A percentile compares a stretch with the other conserved stretches of the same genome.
These are phyloP conservation scores for Meandrusa payeni DNA, from an alignment of 2,888 invertebrate genomes.

Conservation along the genomic window DNA sequence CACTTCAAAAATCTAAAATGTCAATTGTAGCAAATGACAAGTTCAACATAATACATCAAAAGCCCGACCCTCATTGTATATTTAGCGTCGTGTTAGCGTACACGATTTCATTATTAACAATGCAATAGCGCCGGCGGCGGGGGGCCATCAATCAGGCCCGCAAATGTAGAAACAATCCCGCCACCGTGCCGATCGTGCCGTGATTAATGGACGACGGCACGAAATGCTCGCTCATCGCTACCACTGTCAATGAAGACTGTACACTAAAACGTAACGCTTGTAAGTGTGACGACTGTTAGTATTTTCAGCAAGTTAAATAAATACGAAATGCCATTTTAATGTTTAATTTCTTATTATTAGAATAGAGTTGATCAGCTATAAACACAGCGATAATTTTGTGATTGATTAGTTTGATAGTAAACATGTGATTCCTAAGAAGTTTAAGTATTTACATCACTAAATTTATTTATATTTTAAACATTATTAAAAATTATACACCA, in stretches of 20 bases:
- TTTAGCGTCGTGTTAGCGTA: conserved; percentile 24
- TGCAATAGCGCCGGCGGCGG: conserved; percentile 28
- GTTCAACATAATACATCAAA: conserved; percentile 12
- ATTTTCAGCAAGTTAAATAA: conserved; percentile 19
- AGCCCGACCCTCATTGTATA: conserved; percentile 23
- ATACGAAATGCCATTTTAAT: conserved; percentile 24
- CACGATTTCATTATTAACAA: conserved; percentile 30
- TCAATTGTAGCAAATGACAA: not conserved
- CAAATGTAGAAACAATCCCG: conserved; percentile 65
- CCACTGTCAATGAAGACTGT: not conserved
- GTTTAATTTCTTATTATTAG: conserved; percentile 15
- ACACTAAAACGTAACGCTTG: too few relatives aligned
- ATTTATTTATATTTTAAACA: conserved; percentile 3
- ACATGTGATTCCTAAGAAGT: conserved; percentile 21
- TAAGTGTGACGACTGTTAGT: conserved; percentile 2
- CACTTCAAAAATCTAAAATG: not conserved
- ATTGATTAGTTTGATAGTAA: conserved; percentile 12
- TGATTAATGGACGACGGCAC: conserved; percentile 44
- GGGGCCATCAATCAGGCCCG: conserved; percentile 56
- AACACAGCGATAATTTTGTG: conserved; percentile 41
- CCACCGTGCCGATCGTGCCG: conserved; percentile 32
- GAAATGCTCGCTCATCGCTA: conserved; percentile 29
- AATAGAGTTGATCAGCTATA: conserved; percentile 48
- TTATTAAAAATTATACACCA: conserved; percentile 16
- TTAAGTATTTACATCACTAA: conserved; percentile 21